Evolutionary conservation across 2,888 invertebrate genomes (phyloP), one percentile per base, ranked within the genome.

Genomic region (Scrobipalpa costella): DNA sequence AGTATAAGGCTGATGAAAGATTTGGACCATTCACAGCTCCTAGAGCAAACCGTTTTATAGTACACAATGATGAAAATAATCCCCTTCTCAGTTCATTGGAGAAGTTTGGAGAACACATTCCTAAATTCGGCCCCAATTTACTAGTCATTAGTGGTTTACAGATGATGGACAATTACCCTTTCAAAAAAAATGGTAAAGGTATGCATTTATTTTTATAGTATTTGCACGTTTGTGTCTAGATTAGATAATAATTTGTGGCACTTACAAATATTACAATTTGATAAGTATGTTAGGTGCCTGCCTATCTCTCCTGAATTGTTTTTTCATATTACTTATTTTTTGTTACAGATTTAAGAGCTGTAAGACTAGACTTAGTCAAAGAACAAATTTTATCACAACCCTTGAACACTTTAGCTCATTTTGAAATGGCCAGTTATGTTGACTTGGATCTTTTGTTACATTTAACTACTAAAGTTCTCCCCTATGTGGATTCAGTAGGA

Each of bases 121-220:
- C 91, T 11, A 77, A 80, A 7, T 96, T 94, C 74, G 89, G 92
- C 55, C 96, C 97, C 1, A 92, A 95, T 76, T 87, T 97, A 68
- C 88, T 97, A 70, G 95, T 97, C 67, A 93, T 97, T 62, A 95
- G 96, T 75, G 97, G 97, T 8, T 86, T 97, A 58, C 97, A 97
- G 80, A 96, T 97, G 96, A 96, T 97, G 96, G 97, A 97, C 76
- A 96, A 95, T 81, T 96, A 94, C 81, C 95, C 95, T 2, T 95
- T 94, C 73, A 85, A 90, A 69, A 94, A 94, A 92, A 83, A 81
- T 72, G 83, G 80, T 59, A 80, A 71, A 84, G 90, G 89, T 84
- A 33, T 44, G 49, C 11, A 52, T 52, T 57, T 6, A n/a, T 44
- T 44, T 44, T 6, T 58, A 21, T 36, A 19, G 57, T 38, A 44